Evolutionary conservation across 92 coral and sea anemone species (phyloP), one percentile per base, ranked within the genome.

Genomic region (Plumapathes pennacea): DNA sequence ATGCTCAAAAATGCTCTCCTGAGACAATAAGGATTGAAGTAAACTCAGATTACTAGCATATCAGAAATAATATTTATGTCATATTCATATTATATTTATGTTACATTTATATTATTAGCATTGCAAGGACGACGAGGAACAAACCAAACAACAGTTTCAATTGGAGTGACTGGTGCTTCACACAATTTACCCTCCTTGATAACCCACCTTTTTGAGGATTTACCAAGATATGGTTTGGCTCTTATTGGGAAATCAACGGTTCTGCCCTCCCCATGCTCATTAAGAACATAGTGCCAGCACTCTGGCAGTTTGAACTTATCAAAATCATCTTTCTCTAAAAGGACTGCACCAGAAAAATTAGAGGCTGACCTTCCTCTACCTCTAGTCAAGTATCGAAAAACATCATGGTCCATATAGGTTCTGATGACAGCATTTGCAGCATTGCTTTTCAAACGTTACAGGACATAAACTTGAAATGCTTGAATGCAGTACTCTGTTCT

Each of bases 361-460:
- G n/a, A n/a, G n/a, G n/a, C n/a, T n/a, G n/a, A n/a, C 38, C 17
- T 59, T 10, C 70, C 83, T 1, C 28, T 34, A 57, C 75, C 70
- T 42, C 61, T 65, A 44, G 67, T 50, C 38, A 67, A 22, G 50
- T 38, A 41, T 28, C 83, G 59, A 0, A 76, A 18, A 11, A 50
- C 43, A 27, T 76, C 76, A 58, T 66, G 83, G 19, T 70, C 61
- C 25, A 78, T 32, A n/a, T n/a, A n/a, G n/a, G n/a, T n/a, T n/a
- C n/a, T n/a, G n/a, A n/a, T n/a, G n/a, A n/a, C n/a, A n/a, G n/a
- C n/a, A n/a, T n/a, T n/a, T n/a, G n/a, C n/a, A n/a, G n/a, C n/a
- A n/a, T n/a, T n/a, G n/a, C n/a, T n/a, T n/a, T n/a, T n/a, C n/a
- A n/a, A n/a, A n/a, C n/a, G n/a, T n/a, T n/a, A n/a, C n/a, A n/a